phyloP scores from a whole-genome alignment of 2,888 invertebrate species.

The Callyntrura sp. region DNA sequence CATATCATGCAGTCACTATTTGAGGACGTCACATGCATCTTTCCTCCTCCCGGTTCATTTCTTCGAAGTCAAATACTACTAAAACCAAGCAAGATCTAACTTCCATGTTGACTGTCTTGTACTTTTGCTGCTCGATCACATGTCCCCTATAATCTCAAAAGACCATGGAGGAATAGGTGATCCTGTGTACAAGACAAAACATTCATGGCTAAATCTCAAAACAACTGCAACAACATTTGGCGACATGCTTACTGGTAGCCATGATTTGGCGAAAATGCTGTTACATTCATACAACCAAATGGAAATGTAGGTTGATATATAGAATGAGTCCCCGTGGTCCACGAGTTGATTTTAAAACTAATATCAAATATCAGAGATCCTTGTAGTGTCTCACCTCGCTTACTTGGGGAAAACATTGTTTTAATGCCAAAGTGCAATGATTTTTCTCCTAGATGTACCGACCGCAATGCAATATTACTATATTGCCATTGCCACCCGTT shows the following conservation, averaged over 20 bases:
- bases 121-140: background rate
- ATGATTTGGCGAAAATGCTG: constrained; percentile 16
- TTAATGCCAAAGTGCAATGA: constrained; percentile 56
- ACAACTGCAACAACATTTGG: constrained; percentile 48
- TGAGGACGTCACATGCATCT: background rate
- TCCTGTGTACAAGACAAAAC: background rate
- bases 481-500: background rate
- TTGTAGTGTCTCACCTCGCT: constrained; percentile 22
- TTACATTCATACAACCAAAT: constrained; percentile 1
- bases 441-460: constrained; percentile 9
- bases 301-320: constrained; percentile 22
- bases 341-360: constrained; percentile 16
- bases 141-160: background rate
- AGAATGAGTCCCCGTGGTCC: background rate
- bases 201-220: background rate
- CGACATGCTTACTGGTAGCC: constrained; percentile 62
- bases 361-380: constrained; percentile 1
- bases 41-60: constrained; percentile 3
- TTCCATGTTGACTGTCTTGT: background rate
- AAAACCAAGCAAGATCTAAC: constrained; percentile 1
- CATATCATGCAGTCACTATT: background rate
- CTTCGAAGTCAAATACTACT: constrained; percentile 12
- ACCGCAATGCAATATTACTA: background rate
- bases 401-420: background rate
- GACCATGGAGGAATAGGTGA: background rate